Evolutionary conservation across 2,113 vertebrate genomes (phyloP).

Genomic region (Vombatus ursinus): DNA sequence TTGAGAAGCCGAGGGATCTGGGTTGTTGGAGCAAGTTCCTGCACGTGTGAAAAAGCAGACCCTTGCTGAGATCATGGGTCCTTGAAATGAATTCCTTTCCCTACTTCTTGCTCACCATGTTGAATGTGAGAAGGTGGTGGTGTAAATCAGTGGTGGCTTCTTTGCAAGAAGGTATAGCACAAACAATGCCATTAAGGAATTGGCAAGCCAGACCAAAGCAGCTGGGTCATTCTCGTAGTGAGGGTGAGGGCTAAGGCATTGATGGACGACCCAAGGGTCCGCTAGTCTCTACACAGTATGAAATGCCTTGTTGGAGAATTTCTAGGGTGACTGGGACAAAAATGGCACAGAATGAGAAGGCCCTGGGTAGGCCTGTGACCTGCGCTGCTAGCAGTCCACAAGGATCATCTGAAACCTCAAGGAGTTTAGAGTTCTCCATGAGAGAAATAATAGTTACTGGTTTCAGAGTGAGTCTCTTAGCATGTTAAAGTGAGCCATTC

Average conservation of each 20-base stretch:
- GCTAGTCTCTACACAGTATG: not conserved
- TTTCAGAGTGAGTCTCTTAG: not conserved
- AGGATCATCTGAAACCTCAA: not conserved
- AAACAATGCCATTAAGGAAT: not conserved
- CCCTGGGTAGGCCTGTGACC: not conserved
- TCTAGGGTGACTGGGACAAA: not conserved
- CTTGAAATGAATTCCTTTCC: not conserved
- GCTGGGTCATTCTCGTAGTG: not conserved
- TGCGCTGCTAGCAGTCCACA: not conserved
- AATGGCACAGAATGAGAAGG: not conserved
- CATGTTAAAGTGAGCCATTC: not conserved
- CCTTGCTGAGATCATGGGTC: not conserved
- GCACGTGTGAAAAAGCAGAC: not conserved
- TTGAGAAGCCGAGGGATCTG: not conserved
- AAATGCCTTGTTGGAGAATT: not conserved
- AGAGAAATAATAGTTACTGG: not conserved
- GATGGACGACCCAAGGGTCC: not conserved
- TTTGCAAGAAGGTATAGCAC: not conserved
- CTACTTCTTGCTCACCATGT: not conserved
- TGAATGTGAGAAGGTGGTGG: not conserved
- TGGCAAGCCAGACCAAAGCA: not conserved
- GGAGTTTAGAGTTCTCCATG: not conserved
- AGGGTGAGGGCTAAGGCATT: not conserved
- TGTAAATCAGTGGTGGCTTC: not conserved
- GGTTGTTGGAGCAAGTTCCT: not conserved